Evolutionary conservation across 2,797 vertebrate species (phyloP).

Genomic region (Chelon labrosus): DNA sequence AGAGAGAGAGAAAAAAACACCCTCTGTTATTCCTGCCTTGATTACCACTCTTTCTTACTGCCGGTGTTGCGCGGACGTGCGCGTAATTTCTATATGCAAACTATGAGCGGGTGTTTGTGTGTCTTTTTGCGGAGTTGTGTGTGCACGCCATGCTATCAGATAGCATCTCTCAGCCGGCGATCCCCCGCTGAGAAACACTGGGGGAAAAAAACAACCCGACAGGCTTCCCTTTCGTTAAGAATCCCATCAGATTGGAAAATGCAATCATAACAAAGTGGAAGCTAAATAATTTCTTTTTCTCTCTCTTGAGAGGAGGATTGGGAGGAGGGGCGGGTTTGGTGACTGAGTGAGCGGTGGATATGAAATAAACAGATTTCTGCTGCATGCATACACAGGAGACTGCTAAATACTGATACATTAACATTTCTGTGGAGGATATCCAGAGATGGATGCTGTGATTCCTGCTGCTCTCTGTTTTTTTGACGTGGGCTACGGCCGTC

Average conservation of each 20-base stretch:
- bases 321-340: not conserved
- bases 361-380: constrained; percentile 55
- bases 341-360: constrained; percentile 36
- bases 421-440: constrained; percentile 19
- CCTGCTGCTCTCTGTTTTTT: no score
- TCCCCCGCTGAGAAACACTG: constrained; percentile 52
- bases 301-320: constrained; percentile 26
- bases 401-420: constrained; percentile 38
- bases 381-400: constrained; percentile 29
- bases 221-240: constrained; percentile 59
- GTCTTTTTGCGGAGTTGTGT: constrained; percentile 8
- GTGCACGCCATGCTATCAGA: constrained; percentile 21
- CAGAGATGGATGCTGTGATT: not conserved
- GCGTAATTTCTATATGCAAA: constrained; percentile 1
- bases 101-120: not conserved
- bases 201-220: constrained; percentile 10
- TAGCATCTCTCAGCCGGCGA: constrained; percentile 47
- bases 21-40: constrained; percentile 63
- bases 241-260: constrained; percentile 73
- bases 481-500: no score
- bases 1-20: constrained; percentile 21
- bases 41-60: constrained; percentile 57
- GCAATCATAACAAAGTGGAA: constrained; percentile 70
- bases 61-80: not conserved
- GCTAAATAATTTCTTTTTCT: constrained; percentile 51